phyloP scores from a whole-genome alignment of 2,888 invertebrate genomes.

The Trisateles emortualis region DNA sequence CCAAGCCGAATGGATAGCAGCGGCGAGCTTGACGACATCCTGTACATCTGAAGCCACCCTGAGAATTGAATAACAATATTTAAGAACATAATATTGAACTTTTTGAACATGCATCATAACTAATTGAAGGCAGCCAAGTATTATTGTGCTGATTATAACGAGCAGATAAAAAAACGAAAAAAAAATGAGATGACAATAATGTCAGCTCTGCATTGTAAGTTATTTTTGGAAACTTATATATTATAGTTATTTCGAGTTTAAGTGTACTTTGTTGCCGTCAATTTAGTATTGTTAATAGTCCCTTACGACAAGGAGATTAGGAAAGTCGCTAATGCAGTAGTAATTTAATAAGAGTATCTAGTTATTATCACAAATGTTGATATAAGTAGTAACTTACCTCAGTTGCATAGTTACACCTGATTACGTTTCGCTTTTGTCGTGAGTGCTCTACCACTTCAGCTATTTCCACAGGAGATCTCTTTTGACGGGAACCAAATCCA shows the following conservation, averaged over 20 bases:
- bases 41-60: conserved; percentile 46
- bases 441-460: conserved; percentile 15
- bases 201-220: too few species aligned
- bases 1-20: conserved; percentile 58
- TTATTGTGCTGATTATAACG: too few species aligned
- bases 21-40: conserved; percentile 55
- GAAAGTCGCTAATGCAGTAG: too few species aligned
- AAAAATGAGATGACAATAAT: too few species aligned
- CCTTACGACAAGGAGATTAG: too few species aligned
- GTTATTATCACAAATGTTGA: neutral
- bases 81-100: neutral
- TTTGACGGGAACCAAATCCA: conserved; percentile 13
- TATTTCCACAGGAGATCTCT: conserved; percentile 15
- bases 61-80: conserved; percentile 1
- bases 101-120: too few species aligned
- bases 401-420: conserved; percentile 39
- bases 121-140: too few species aligned
- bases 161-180: too few species aligned
- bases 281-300: too few species aligned
- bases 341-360: neutral
- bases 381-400: conserved; percentile 28
- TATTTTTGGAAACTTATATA: too few species aligned
- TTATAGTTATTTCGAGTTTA: too few species aligned
- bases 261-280: too few species aligned
- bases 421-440: conserved; percentile 27